phyloP scores from a whole-genome alignment of 2,888 invertebrate species.

The Trichacis sp. region DNA sequence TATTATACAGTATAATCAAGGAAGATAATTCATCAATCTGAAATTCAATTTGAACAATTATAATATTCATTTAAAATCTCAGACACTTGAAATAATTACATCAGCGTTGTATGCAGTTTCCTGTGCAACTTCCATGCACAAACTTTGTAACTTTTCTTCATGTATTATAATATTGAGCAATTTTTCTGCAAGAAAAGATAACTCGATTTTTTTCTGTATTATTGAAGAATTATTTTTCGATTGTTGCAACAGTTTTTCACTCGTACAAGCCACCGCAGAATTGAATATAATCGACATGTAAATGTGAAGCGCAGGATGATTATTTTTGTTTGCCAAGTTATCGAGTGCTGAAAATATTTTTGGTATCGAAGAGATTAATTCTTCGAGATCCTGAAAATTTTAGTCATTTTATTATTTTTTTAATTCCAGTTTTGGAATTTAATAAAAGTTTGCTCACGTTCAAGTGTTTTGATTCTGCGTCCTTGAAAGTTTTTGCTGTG shows the following conservation, averaged over 20 bases:
- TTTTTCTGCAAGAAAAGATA: conserved; percentile 45
- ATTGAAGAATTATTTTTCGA: conserved; percentile 11
- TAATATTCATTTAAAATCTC: too few species aligned
- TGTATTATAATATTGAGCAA: conserved; percentile 42
- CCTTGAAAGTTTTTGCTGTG: conserved; percentile 32
- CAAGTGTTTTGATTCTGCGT: conserved; percentile 31
- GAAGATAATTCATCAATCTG: conserved; percentile 47
- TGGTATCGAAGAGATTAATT: conserved; percentile 28
- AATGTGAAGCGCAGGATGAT: conserved; percentile 10
- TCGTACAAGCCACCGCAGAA: conserved; percentile 43
- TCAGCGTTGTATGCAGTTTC: conserved; percentile 33
- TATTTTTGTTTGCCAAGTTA: conserved; percentile 1
- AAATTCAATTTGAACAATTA: conserved; percentile 16
- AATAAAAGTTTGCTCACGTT: conserved; percentile 43
- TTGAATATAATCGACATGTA: conserved; percentile 47
- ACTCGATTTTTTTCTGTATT: conserved; percentile 4
- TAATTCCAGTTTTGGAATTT: too few species aligned
- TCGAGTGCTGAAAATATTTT: conserved; percentile 35
- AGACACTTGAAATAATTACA: too few species aligned
- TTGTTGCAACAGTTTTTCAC: conserved; percentile 32
- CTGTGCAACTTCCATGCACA: conserved; percentile 39
- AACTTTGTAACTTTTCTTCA: conserved; percentile 32
- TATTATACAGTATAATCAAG: conserved; percentile 40
- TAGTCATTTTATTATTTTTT: too few species aligned
- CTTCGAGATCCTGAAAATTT: conserved; percentile 47